Conservation (phyloP, 2,797 vertebrate species). For the Hyperoplus immaculatus region DNA sequence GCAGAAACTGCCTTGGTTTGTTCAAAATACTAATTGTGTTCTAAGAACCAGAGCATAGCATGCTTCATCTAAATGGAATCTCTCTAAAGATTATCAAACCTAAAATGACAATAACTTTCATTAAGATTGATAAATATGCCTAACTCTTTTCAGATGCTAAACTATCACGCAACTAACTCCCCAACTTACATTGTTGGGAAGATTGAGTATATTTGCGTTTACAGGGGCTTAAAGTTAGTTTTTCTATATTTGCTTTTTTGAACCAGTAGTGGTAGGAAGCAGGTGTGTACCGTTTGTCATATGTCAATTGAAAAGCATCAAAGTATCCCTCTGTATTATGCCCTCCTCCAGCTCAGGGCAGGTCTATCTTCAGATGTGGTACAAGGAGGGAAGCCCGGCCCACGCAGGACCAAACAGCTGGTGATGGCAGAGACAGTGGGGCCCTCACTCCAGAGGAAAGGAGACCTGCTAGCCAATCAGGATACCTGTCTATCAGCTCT, state of each 20-base stretch:
- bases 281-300: not conserved
- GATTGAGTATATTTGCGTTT: too few relatives aligned
- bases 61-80: too few relatives aligned
- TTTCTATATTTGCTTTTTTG: not conserved
- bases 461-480: constrained; percentile 88
- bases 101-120: too few relatives aligned
- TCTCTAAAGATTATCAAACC: too few relatives aligned
- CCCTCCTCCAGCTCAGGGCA: constrained; percentile 80
- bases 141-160: too few relatives aligned
- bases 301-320: not conserved
- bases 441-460: constrained; percentile 84
- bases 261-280: not conserved
- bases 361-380: constrained; percentile 77
- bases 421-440: constrained; percentile 72
- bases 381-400: constrained; percentile 84
- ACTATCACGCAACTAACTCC: too few relatives aligned
- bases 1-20: too few relatives aligned
- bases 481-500: constrained; percentile 87
- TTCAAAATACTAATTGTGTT: too few relatives aligned
- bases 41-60: too few relatives aligned
- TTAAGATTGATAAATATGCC: too few relatives aligned
- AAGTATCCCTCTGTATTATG: not conserved
- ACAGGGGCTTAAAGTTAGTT: not conserved
- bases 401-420: constrained; percentile 82
- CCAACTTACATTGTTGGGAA: too few relatives aligned